phyloP scores from a whole-genome alignment of 2,888 invertebrate species.

The Mycalesis mineus region DNA sequence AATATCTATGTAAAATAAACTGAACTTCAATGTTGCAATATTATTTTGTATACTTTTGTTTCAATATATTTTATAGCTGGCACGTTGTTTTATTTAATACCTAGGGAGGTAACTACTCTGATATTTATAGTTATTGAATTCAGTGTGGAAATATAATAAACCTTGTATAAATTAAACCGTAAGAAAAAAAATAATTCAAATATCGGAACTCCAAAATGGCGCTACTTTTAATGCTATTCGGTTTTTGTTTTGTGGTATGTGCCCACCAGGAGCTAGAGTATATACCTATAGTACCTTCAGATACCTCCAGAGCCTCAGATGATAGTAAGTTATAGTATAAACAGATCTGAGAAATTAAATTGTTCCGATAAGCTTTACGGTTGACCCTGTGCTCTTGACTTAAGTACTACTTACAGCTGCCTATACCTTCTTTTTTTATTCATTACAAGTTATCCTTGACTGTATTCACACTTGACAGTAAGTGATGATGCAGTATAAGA shows the following conservation, averaged over 20 bases:
- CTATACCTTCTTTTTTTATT: no score
- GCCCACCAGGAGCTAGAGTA: conserved; percentile 17
- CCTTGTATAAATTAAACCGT: no score
- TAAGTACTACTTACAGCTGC: no score
- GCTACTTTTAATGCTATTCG: background rate
- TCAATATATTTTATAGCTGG: conserved; percentile 8
- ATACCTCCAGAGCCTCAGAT: conserved; percentile 25
- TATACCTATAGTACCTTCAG: background rate
- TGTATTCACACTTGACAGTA: no score
- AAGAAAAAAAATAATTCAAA: background rate
- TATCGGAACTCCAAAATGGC: background rate
- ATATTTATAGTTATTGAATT: background rate
- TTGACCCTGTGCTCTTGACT: no score
- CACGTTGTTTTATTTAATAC: conserved; percentile 4
- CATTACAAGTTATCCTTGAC: no score
- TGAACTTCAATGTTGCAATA: background rate
- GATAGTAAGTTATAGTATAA: conserved; percentile 32
- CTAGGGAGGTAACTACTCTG: no score
- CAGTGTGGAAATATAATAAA: background rate
- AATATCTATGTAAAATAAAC: background rate
- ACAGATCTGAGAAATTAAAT: background rate
- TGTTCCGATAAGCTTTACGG: no score
- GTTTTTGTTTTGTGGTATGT: background rate
- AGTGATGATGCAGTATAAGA: no score
- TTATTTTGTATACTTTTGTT: background rate